Conservation (phyloP, 2,113 vertebrate species). For the Halichoeres trimaculatus region DNA sequence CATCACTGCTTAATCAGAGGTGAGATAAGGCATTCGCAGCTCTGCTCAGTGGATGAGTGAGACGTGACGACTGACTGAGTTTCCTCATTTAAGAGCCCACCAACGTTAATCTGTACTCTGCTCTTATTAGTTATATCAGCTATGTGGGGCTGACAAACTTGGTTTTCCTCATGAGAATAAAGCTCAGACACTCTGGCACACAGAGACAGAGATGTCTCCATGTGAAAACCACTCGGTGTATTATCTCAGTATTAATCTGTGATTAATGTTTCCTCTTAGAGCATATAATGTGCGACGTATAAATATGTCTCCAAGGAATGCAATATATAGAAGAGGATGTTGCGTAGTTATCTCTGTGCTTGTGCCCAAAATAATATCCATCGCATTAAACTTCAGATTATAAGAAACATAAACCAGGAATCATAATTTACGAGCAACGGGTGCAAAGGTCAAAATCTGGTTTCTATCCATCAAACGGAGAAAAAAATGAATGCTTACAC, state of each 20-base stretch:
- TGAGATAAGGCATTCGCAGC: slow-evolving; percentile 55
- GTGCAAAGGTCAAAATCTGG: slow-evolving; percentile 79
- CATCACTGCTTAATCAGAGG: slow-evolving; percentile 56
- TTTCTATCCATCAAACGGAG: slow-evolving; percentile 74
- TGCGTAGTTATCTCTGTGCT: slow-evolving; percentile 38
- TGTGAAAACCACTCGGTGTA: slow-evolving; percentile 39
- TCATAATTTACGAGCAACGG: slow-evolving; percentile 70
- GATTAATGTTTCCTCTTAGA: slow-evolving; percentile 51
- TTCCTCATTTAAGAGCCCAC: slow-evolving; percentile 52
- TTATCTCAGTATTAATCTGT: slow-evolving; percentile 26
- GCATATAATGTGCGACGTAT: slow-evolving; percentile 33
- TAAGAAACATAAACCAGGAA: slow-evolving; percentile 71
- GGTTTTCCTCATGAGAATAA: slow-evolving; percentile 2
- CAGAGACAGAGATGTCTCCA: slow-evolving; percentile 29
- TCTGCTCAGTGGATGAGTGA: slow-evolving; percentile 61
- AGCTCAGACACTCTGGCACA: slow-evolving; percentile 3
- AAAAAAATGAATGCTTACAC: slow-evolving; percentile 10
- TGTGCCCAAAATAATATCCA: slow-evolving; percentile 48
- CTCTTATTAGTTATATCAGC: slow-evolving; percentile 25
- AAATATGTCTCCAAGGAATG: slow-evolving; percentile 60
- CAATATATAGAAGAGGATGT: slow-evolving; percentile 43
- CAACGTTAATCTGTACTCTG: slow-evolving; percentile 20
- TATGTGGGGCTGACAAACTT: slow-evolving; percentile 22
- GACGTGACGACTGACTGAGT: slow-evolving; percentile 53
- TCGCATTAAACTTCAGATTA: slow-evolving; percentile 64